These are phyloP conservation scores for Apostichopus leukothele DNA, from an alignment of 53 echinoderm and acorn worm species.

Conservation along the genomic window DNA sequence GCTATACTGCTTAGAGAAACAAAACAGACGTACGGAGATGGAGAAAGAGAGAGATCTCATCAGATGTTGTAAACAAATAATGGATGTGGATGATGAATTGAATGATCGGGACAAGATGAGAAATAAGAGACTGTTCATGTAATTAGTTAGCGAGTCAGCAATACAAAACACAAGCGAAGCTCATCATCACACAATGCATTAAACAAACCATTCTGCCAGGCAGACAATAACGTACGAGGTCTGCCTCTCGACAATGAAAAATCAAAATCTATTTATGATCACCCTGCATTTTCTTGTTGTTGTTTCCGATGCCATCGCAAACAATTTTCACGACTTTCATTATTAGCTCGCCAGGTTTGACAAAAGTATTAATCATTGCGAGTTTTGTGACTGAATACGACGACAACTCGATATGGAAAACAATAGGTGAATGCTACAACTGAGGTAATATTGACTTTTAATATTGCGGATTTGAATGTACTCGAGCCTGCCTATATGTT, in stretches of 20 bases:
- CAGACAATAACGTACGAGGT: no score
- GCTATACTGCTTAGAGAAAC: no score
- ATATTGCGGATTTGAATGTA: background rate
- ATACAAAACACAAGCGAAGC: no score
- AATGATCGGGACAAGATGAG: background rate
- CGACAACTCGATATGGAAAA: background rate
- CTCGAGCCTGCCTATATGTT: background rate
- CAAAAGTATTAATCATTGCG: background rate
- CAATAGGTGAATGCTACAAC: background rate
- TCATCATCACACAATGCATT: no score
- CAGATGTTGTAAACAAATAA: background rate
- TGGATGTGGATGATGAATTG: background rate
- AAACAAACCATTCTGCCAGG: no score
- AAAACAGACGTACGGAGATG: no score
- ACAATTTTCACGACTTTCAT: no score
- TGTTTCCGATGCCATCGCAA: no score
- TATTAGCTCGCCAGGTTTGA: background rate
- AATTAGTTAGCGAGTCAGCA: no score
- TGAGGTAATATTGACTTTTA: background rate
- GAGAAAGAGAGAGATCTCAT: background rate
- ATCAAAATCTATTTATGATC: no score
- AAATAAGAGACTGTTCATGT: background rate
- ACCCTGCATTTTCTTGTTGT: no score
- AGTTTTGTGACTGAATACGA: background rate
- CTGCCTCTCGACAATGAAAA: no score